Evolutionary conservation across 2,113 vertebrate genomes (phyloP).

Genomic region (Notarius quadriscutis): DNA sequence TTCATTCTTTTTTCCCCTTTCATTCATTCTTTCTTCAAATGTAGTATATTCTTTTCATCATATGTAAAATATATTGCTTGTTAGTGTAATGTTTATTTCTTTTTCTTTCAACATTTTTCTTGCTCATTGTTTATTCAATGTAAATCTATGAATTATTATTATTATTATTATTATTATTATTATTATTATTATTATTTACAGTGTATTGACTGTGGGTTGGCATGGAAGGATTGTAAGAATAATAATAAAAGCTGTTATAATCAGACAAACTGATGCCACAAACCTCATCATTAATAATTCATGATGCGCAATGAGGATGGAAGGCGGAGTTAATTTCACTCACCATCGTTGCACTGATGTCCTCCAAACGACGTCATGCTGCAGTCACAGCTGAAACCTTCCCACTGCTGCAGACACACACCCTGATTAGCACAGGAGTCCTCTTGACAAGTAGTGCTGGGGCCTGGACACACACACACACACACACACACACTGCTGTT

Average conservation of each 20-base stretch:
- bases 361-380: constrained; percentile 97
- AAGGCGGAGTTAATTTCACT: constrained; percentile 54
- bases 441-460: constrained; percentile 80
- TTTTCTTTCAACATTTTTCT: no score
- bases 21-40: not conserved
- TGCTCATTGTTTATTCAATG: no score
- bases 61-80: not conserved
- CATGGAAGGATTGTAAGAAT: not conserved
- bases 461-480: constrained; percentile 3
- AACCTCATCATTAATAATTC: not conserved
- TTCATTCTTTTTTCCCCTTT: no score
- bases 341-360: constrained; percentile 92
- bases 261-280: not conserved
- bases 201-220: not conserved
- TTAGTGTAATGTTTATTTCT: no score
- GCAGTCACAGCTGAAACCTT: constrained; percentile 97
- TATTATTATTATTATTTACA: not conserved
- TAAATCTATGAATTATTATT: no score
- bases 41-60: not conserved
- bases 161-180: constrained; percentile 1
- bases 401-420: constrained; percentile 97
- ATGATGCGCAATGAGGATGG: not conserved
- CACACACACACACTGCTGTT: no score
- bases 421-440: constrained; percentile 98
- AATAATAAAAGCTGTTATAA: not conserved